Base-by-base conservation (phyloP, 2,888 invertebrate genomes). In the Drosophila anomelani region DNA sequence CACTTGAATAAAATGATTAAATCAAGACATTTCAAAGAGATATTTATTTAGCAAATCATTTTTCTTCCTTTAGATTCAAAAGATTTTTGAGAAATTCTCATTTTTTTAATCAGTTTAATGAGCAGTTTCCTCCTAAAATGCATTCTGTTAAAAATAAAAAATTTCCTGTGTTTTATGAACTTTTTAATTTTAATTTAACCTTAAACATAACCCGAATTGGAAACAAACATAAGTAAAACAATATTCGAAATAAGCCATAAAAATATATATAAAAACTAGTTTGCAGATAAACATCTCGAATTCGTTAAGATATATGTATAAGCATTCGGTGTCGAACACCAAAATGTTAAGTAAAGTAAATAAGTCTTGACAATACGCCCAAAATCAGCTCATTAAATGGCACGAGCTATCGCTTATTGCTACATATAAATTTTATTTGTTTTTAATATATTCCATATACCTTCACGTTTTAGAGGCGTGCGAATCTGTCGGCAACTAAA, bases 401-500 rank as follows among this genome's bases (percentile, higher is more conserved):
- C 74, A 75, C 80, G 67, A 71, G 88, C 82, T 85, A 67, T 85
- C 46, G 67, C 39, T 59, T 64, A 62, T 43, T 56, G 38, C 53
- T 57, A 51, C 13, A n/a, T 41, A 51, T 41, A 58, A 59, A 61
- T 57, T 54, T 74, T 57, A 61, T 46, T 58, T 9, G 36, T 17
- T 55, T 32, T 59, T 70, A 76, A 82, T 66, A 47, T 72, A 81
- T 84, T 44, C 74, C 58, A 29, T 34, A 61, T 39, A 34, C 13
- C 56, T 55, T 29, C 9, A 20, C 20, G 34, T n/a, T 15, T 56
- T 17, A 4, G 9, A 41, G 15, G 29, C 47, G 47, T 41, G 47
- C n/a, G 69, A 54, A 36, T 15, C 51, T n/a, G 23, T 23, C 39
- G 46, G n/a, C 46, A 39, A 47, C 12, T 41, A 7, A 36, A 41